Base-by-base conservation (phyloP, 2,113 vertebrate genomes). In the Coryphaenoides rupestris region DNA sequence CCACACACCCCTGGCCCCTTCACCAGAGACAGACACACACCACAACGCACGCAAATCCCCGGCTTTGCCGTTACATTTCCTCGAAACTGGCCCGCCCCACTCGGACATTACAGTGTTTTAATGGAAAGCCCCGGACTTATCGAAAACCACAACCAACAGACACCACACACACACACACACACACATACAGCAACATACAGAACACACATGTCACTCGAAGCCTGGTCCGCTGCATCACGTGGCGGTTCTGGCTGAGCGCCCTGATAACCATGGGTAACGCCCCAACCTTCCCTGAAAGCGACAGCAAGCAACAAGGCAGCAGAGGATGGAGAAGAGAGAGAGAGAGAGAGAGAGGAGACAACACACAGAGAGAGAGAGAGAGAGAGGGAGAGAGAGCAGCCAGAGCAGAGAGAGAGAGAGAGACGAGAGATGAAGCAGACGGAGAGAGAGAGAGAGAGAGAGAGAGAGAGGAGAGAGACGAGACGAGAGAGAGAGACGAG, bases 221-320 rank as follows among this genome's bases (percentile, higher is more conserved):
- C 49, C 70, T 53, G 50, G n/a, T n/a, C 58, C 70, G 53, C 63
- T 23, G 24, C 64, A 62, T 55, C 16, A 19, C 65, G 40, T 53
- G 53, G 45, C 66, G 65, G n/a, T 60, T 77, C 72, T 65, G 57
- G 6, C 47, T 50, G 49, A 22, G 33, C 22, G n/a, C 49, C 60
- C 55, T 73, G 63, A 84, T 84, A 69, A 72, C 80, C 70, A 83
- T 83, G 83, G n/a, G 79, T 75, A 73, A 74, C 79, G 6, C 62
- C 72, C 74, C 54, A 5, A 40, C 13, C 33, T 40, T 54, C 68
- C 52, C 63, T 62, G 58, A 70, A 76, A 52, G 33, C 58, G 64
- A 23, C 67, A 64, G 19, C 40, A 65, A 59, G 21, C 65, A 73
- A 64, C 72, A 63, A 72, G 70, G 75, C 65, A 69, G 52, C 63